Percentiles rank a stretch among this genome's conserved stretches.
Conservation (phyloP, 2,113 vertebrate species). For the Siniperca knerii region DNA sequence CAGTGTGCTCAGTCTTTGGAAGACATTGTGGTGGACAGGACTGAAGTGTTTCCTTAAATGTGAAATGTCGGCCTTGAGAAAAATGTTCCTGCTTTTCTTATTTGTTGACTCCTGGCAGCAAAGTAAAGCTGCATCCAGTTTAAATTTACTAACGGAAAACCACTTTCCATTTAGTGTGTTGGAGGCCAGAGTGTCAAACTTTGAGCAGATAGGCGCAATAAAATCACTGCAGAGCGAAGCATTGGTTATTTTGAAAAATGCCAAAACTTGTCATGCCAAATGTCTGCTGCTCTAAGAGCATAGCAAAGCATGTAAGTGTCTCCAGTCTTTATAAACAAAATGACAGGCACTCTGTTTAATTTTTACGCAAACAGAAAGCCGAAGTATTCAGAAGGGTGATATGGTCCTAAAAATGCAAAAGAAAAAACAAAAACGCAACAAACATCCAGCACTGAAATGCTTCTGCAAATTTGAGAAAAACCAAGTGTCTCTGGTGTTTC, state of each 20-base stretch:
- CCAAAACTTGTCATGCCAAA: background rate
- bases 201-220: background rate
- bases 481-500: background rate
- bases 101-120: background rate
- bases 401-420: no score
- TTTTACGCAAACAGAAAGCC: background rate
- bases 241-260: background rate
- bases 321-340: background rate
- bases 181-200: background rate
- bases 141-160: background rate
- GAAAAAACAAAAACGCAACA: no score
- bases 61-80: background rate
- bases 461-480: background rate
- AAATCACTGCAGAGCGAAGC: background rate
- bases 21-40: no score
- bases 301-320: background rate
- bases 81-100: background rate
- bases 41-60: no score
- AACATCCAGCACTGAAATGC: background rate
- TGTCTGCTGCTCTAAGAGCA: background rate
- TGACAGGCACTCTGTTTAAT: conserved; percentile 26
- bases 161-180: background rate
- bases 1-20: background rate
- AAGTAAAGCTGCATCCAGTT: background rate
- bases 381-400: background rate